Percentiles rank a stretch among this genome's conserved stretches.
phyloP scores from a whole-genome alignment of 2,888 invertebrate genomes.

The Eueremaeus valkanovi region DNA sequence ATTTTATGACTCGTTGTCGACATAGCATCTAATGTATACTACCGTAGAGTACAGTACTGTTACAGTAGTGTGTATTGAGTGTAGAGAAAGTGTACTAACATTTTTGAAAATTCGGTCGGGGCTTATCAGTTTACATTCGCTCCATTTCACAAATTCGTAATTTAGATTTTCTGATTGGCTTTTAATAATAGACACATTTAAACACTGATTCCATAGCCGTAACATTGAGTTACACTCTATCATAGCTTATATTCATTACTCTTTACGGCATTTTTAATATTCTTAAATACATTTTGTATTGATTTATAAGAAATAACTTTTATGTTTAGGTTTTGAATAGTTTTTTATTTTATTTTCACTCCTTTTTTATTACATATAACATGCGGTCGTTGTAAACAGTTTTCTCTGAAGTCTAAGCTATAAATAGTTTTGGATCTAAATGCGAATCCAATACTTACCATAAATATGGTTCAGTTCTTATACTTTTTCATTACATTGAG shows the following conservation, averaged over 20 bases:
- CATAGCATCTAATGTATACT: too few species aligned
- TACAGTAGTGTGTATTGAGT: too few species aligned
- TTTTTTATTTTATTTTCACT: neutral
- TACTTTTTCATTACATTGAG: slow-evolving; percentile 28
- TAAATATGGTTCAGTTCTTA: neutral
- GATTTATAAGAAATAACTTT: neutral
- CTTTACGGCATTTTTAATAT: neutral
- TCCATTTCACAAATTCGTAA: slow-evolving; percentile 36
- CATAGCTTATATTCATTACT: slow-evolving; percentile 1
- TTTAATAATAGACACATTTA: slow-evolving; percentile 34
- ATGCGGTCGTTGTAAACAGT: neutral
- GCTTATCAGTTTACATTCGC: slow-evolving; percentile 35
- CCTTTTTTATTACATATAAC: neutral
- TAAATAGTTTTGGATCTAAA: neutral
- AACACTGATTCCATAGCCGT: slow-evolving; percentile 22
- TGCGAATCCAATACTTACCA: slow-evolving; percentile 11
- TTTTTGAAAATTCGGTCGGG: slow-evolving; percentile 8
- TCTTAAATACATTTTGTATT: neutral
- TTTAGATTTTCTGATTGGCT: slow-evolving; percentile 31
- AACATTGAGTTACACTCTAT: neutral
- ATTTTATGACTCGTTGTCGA: neutral
- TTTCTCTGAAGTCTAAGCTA: too few species aligned
- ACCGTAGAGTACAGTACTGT: too few species aligned
- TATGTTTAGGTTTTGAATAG: neutral
- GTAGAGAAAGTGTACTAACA: too few species aligned